Evolutionary conservation across 2,797 vertebrate genomes (phyloP).

Genomic region (Falco biarmicus): DNA sequence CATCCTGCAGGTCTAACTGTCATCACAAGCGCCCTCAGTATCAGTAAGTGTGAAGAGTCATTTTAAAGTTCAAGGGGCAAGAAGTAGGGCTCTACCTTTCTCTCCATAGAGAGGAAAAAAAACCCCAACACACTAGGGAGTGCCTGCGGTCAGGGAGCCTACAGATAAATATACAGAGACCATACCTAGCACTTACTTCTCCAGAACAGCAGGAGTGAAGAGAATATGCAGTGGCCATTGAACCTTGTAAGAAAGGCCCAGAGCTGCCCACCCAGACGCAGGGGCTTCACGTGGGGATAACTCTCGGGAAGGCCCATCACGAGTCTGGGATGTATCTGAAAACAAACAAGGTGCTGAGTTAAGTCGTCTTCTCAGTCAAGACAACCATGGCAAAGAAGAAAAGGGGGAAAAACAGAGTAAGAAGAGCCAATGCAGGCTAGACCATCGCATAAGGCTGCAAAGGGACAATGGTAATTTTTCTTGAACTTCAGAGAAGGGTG

Average conservation of each 20-base stretch:
- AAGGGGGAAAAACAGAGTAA: not conserved
- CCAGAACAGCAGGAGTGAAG: constrained; percentile 94
- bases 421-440: not conserved
- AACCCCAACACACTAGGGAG: not conserved
- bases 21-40: not conserved
- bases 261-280: constrained; percentile 94
- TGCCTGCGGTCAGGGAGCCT: not conserved
- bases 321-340: constrained; percentile 84
- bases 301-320: constrained; percentile 91
- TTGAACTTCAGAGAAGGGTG: not conserved
- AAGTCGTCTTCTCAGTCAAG: not conserved
- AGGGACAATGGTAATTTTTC: not conserved
- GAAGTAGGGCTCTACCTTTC: not conserved
- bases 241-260: constrained; percentile 95
- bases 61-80: not conserved
- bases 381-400: not conserved
- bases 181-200: constrained; percentile 86
- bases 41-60: not conserved
- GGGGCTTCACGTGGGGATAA: constrained; percentile 92
- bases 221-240: constrained; percentile 99
- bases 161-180: not conserved
- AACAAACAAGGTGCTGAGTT: not conserved
- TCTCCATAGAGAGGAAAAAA: not conserved
- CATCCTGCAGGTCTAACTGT: not conserved
- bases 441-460: not conserved